Evolutionary conservation across 2,797 vertebrate species (phyloP).

Genomic region (Chiroxiphia lanceolata): DNA sequence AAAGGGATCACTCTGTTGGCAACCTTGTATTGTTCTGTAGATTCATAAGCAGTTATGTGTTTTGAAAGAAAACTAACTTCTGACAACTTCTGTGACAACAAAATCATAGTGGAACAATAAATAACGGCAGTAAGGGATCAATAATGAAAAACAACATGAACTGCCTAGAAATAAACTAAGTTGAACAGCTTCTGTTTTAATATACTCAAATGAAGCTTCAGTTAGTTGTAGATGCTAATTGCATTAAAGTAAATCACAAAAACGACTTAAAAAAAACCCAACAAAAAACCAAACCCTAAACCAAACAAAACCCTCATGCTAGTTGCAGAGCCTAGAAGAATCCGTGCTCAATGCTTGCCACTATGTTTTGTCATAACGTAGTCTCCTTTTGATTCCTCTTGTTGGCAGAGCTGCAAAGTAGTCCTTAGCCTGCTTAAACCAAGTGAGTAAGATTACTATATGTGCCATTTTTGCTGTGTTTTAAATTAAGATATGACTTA

Average conservation of each 20-base stretch:
- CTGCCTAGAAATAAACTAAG: not conserved
- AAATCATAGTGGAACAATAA: not conserved
- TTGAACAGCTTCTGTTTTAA: not conserved
- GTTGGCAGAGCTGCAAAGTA: not conserved
- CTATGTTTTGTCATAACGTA: not conserved
- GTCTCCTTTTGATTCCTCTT: not conserved
- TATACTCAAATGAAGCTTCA: not conserved
- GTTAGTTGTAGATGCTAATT: not conserved
- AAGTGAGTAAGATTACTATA: not conserved
- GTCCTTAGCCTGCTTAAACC: not conserved
- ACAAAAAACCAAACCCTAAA: not conserved
- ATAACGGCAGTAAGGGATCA: not conserved
- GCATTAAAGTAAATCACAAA: not conserved
- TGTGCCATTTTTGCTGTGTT: not conserved
- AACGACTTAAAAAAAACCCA: fast-evolving
- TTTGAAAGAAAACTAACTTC: not conserved
- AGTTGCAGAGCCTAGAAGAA: not conserved
- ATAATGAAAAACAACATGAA: not conserved
- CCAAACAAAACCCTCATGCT: not conserved
- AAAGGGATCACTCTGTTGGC: not conserved
- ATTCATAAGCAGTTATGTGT: not conserved
- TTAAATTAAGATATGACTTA: not conserved
- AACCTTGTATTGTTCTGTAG: not conserved
- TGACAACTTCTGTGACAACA: not conserved
- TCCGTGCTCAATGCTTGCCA: not conserved